Evolutionary conservation across 2,888 invertebrate species (phyloP).

Genomic region (Hylaea fasciaria): DNA sequence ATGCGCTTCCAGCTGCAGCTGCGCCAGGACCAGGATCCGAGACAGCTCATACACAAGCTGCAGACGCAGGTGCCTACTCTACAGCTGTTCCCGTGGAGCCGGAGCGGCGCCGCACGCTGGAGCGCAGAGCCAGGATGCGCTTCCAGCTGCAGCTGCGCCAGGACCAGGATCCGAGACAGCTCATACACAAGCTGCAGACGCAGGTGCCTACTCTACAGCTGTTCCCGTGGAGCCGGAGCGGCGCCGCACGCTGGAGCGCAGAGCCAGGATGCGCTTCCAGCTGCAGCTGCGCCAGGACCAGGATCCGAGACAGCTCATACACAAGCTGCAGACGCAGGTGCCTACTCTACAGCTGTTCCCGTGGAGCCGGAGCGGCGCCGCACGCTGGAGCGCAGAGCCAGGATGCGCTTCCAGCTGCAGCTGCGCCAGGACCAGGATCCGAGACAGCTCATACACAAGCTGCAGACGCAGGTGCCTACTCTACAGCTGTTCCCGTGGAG

Average conservation of each 20-base stretch:
- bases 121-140: conserved; percentile 95
- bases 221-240: conserved; percentile 67
- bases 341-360: no score
- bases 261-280: conserved; percentile 97
- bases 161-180: conserved; percentile 95
- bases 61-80: conserved; percentile 93
- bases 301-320: conserved; percentile 96
- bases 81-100: conserved; percentile 89
- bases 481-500: no score
- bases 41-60: conserved; percentile 95
- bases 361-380: conserved; percentile 80
- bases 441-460: conserved; percentile 94
- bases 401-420: conserved; percentile 97
- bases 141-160: conserved; percentile 97
- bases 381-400: conserved; percentile 93
- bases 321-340: conserved; percentile 94
- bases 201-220: conserved; percentile 95
- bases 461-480: conserved; percentile 91
- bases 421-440: conserved; percentile 96
- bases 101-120: conserved; percentile 88
- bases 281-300: conserved; percentile 95
- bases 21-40: conserved; percentile 95
- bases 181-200: conserved; percentile 96
- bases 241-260: conserved; percentile 92
- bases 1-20: conserved; percentile 98